Percentiles rank a stretch among this genome's conserved stretches.
Conservation (phyloP, 2,888 invertebrate species). For the Ichneumoninae sp. region DNA sequence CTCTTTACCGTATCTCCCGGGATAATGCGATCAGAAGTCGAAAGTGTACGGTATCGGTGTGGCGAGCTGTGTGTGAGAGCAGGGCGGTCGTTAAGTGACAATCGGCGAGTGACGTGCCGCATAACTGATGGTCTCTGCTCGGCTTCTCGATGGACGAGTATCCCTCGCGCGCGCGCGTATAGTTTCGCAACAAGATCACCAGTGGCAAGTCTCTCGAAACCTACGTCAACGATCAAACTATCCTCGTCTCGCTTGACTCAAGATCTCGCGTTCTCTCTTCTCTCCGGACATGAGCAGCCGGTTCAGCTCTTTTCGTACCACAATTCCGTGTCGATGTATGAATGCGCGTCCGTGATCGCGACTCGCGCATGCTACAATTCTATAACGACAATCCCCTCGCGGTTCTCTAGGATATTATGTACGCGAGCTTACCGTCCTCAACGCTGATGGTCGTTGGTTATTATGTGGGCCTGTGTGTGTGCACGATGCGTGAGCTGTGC, state of each 20-base stretch:
- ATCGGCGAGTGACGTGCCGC: conserved; percentile 68
- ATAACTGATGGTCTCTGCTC: conserved; percentile 69
- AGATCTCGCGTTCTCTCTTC: conserved; percentile 49
- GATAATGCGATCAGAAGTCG: conserved; percentile 40
- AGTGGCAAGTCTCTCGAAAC: conserved; percentile 23
- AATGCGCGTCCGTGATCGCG: not conserved
- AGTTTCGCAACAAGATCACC: conserved; percentile 68
- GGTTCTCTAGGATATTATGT: conserved; percentile 21
- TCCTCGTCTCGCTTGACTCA: conserved; percentile 46
- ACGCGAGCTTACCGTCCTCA: conserved; percentile 49
- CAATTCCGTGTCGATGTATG: not conserved
- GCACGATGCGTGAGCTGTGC: conserved; percentile 64
- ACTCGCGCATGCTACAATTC: conserved; percentile 63
- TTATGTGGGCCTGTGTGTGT: conserved; percentile 50
- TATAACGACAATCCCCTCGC: conserved; percentile 70
- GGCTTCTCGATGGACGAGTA: conserved; percentile 64
- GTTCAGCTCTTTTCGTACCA: conserved; percentile 31
- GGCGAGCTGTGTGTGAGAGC: conserved; percentile 19
- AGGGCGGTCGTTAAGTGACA: conserved; percentile 68
- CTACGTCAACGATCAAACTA: conserved; percentile 49
- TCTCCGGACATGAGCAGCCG: conserved; percentile 47
- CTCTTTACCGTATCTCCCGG: conserved; percentile 18
- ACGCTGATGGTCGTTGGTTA: conserved; percentile 41
- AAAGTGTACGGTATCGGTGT: conserved; percentile 45
- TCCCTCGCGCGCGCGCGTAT: conserved; percentile 8